These are phyloP conservation scores for Clarias platycephalus DNA, from an alignment of 2,797 vertebrate genomes.

Conservation along the genomic window DNA sequence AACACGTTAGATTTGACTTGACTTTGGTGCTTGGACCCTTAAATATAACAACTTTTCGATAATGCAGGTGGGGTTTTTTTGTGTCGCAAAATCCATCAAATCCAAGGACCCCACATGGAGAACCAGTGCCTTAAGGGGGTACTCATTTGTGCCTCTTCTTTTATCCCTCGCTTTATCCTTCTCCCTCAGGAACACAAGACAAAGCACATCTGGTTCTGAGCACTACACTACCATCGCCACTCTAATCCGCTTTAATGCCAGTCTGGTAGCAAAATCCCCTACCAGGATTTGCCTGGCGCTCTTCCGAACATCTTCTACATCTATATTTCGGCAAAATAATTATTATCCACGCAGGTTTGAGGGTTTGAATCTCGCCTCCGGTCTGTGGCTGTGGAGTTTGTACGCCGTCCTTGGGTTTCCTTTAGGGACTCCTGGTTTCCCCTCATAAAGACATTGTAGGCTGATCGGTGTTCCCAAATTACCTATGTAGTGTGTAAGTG, in stretches of 20 bases:
- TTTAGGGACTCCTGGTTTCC: no score
- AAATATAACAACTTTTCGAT: neutral
- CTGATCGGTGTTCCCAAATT: no score
- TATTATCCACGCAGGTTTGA: neutral
- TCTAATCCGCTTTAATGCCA: constrained; percentile 39
- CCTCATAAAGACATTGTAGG: no score
- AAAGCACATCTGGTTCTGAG: constrained; percentile 16
- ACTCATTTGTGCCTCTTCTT: neutral
- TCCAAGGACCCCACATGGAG: neutral
- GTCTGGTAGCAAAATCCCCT: constrained; percentile 19
- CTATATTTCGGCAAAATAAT: neutral
- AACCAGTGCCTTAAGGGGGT: neutral
- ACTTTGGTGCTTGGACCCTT: constrained; percentile 1
- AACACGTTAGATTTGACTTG: neutral
- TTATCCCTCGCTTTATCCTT: neutral
- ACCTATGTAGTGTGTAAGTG: no score
- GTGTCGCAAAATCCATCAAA: neutral
- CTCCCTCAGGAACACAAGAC: neutral
- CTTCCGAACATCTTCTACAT: neutral
- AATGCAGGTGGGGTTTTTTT: neutral
- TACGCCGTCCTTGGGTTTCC: no score
- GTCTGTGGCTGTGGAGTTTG: no score
- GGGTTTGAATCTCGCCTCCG: no score
- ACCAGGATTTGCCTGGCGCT: neutral
- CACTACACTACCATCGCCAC: constrained; percentile 9